Percentiles rank a stretch among this genome's conserved stretches.
Conservation (phyloP, 2,888 invertebrate genomes). For the Bellardia bayeri region DNA sequence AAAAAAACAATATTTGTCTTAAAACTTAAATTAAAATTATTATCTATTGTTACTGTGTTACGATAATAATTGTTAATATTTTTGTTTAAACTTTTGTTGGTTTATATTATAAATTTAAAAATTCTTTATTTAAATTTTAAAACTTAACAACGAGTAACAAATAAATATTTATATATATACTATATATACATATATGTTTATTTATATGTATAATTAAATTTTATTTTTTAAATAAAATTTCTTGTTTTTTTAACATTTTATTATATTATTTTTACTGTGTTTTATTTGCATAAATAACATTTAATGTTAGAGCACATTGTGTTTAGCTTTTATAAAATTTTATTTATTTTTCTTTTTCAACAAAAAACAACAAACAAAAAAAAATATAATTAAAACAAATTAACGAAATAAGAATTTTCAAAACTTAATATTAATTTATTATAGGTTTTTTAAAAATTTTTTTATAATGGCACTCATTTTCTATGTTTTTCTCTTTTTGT, state of each 20-base stretch:
- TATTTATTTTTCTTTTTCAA: conserved; percentile 22
- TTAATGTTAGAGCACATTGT: conserved; percentile 69
- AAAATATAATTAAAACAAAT: conserved; percentile 36
- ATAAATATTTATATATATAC: conserved; percentile 74
- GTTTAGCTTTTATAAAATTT: conserved; percentile 12
- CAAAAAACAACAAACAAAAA: conserved; percentile 43
- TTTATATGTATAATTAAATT: conserved; percentile 1
- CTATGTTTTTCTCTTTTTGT: conserved; percentile 52
- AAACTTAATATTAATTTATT: conserved; percentile 53
- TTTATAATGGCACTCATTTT: conserved; percentile 73
- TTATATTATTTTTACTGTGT: conserved; percentile 20
- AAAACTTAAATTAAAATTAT: conserved; percentile 43
- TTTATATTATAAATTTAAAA: conserved; percentile 12
- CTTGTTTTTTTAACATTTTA: conserved; percentile 10
- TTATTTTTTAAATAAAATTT: conserved; percentile 31
- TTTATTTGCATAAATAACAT: conserved; percentile 51
- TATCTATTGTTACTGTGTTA: conserved; percentile 47
- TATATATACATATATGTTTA: conserved; percentile 6
- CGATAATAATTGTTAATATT: conserved; percentile 30
- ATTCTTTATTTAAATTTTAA: conserved; percentile 65
- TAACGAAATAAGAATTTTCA: conserved; percentile 3
- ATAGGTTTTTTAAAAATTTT: conserved; percentile 39
- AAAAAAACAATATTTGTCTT: conserved; percentile 43
- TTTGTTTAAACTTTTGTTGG: conserved; percentile 32
- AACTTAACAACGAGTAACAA: conserved; percentile 76